Evolutionary conservation across 2,888 invertebrate genomes (phyloP).

Genomic region (Machimus atricapillus): DNA sequence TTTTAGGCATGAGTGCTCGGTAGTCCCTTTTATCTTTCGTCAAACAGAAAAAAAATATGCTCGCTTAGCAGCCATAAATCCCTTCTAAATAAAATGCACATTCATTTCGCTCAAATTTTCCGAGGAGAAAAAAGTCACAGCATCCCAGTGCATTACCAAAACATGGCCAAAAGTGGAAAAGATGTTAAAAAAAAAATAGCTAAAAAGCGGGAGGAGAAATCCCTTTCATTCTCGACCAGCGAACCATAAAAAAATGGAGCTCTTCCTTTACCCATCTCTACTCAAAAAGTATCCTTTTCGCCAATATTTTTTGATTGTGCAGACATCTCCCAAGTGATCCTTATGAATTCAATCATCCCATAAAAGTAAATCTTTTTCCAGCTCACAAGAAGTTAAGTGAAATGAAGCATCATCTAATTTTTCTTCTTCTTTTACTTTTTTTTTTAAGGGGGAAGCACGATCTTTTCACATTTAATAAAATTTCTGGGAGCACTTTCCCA

Average conservation of each 20-base stretch:
- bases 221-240: not conserved
- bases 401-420: constrained; percentile 13
- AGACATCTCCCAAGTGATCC: not conserved
- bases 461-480: constrained; percentile 8
- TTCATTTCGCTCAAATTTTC: not conserved
- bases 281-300: not conserved
- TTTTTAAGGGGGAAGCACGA: not conserved
- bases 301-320: not conserved
- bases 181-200: not conserved
- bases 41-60: not conserved
- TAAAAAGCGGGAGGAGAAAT: not conserved
- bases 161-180: not conserved
- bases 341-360: not conserved
- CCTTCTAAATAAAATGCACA: not conserved
- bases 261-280: not conserved
- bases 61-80: not conserved
- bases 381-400: not conserved
- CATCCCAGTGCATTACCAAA: not conserved
- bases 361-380: constrained; percentile 5
- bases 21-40: not conserved
- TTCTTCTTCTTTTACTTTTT: not conserved
- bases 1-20: not conserved
- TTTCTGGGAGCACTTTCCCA: not conserved
- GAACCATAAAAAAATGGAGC: not conserved
- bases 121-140: not conserved